Base-by-base conservation (phyloP, 2,113 vertebrate genomes). In the Chaetodon trifascialis region DNA sequence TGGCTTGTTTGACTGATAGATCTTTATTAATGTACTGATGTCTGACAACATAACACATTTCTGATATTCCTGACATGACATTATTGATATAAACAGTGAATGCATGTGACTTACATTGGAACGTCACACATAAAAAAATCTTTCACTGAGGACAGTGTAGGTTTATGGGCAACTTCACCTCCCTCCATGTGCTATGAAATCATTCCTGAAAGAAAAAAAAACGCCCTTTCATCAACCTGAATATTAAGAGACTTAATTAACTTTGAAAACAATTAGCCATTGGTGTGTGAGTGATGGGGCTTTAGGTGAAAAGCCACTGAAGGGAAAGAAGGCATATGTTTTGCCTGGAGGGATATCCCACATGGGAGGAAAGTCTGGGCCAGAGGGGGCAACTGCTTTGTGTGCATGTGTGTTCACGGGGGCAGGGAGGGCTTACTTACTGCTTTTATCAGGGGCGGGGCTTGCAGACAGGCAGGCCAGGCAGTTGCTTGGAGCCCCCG, bases 311-410 rank as follows among this genome's bases (percentile, higher is more conserved):
- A 60, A 44, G 40, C 10, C 23, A 38, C 38, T 12, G 70, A 38
- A 19, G 56, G 72, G 63, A 54, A 47, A 63, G 59, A 58, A 75
- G 58, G 66, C 90, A 83, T 87, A 54, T 89, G 84, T 90, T 88
- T 85, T 15, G 82, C 86, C 86, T 16, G 60, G 16, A 77, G 82
- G 83, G 25, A 67, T 3, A 83, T 65, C 86, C 83, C 76, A 87
- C 79, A 75, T 63, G 84, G n/a, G 6, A 73, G 73, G 16, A 79
- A 78, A 72, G 40, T 51, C 60, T 47, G 17, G 12, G 64, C 70
- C 75, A 7, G 42, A 63, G 70, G 59, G 62, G 30, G 16, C 40
- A 54, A 47, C 17, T 65, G 47, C 15, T 23, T 30, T 44, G 7
- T 73, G 5, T 3, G 54, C 64, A 66, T 68, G 2, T 65, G 47